Base-by-base conservation (phyloP, 2,888 invertebrate species). In the Anorthoa munda region DNA sequence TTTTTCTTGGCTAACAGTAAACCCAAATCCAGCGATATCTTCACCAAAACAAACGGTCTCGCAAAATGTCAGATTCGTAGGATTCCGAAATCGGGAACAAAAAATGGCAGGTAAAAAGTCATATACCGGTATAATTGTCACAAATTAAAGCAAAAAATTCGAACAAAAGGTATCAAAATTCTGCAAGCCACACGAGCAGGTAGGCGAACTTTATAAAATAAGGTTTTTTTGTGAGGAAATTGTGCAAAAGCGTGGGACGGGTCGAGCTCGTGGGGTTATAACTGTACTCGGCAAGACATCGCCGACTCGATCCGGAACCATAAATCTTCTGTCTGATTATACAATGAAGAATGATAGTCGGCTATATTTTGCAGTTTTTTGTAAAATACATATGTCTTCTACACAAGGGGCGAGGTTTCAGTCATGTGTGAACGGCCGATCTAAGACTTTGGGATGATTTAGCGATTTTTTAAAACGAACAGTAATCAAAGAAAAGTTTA, bases 151-250 rank as follows among this genome's bases (percentile, higher is more conserved):
- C 96, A 96, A 96, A 96, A 96, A 96, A 92, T 77, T 85, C 89
- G 89, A 91, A 95, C 95, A 95, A 96, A 95, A 94, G 95, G 92
- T 95, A 96, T 96, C 96, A 95, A 95, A 95, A 96, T 95, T 94
- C 95, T 95, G 96, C 96, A 96, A 96, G 96, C 95, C 96, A 96
- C 96, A 96, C 96, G 96, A 95, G 95, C 96, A 96, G 96, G 96
- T 96, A 96, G 94, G 92, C 85, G 90, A 89, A 90, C 86, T 86
- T 91, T 94, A 93, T 93, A 94, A 93, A 94, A 92, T 93, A 90
- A 68, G 80, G 72, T 81, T 86, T 88, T 93, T 95, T 93, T 92
- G 85, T 86, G 79, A 81, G 75, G 81, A 93, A 93, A 91, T 94
- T 95, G 95, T 95, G 96, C 96, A 95, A 96, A 96, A 95, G 93